These are phyloP conservation scores for Toxostoma redivivum DNA, from an alignment of 2,113 vertebrate species.

Conservation along the genomic window DNA sequence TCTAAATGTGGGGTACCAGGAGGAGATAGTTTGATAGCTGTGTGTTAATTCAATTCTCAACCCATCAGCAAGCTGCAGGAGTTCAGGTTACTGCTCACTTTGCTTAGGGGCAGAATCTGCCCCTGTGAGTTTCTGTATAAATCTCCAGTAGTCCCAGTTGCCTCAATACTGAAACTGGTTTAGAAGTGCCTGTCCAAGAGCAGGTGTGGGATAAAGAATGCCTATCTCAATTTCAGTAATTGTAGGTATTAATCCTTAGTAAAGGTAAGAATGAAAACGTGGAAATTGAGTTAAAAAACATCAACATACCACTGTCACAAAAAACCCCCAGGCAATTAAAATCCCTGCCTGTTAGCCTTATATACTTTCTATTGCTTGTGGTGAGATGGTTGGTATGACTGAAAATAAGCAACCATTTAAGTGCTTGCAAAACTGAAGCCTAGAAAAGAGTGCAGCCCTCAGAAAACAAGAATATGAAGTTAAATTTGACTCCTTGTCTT, in stretches of 20 bases:
- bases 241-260: neutral
- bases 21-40: neutral
- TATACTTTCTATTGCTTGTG: neutral
- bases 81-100: neutral
- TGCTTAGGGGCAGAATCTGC: neutral
- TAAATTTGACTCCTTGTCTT: neutral
- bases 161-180: neutral
- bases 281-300: neutral
- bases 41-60: neutral
- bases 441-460: neutral
- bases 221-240: neutral
- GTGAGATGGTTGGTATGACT: neutral
- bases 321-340: neutral
- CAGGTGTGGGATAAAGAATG: neutral
- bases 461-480: neutral
- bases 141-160: neutral
- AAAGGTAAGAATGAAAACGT: neutral
- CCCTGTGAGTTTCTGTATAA: neutral
- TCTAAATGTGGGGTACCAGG: neutral
- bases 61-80: neutral
- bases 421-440: neutral
- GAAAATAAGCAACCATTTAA: neutral
- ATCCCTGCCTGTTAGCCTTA: neutral
- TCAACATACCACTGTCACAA: neutral
- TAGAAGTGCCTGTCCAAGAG: neutral